Evolutionary conservation across 2,797 vertebrate species (phyloP), one percentile per base, ranked within the genome.

Genomic region (Thripadectes ignobilis): DNA sequence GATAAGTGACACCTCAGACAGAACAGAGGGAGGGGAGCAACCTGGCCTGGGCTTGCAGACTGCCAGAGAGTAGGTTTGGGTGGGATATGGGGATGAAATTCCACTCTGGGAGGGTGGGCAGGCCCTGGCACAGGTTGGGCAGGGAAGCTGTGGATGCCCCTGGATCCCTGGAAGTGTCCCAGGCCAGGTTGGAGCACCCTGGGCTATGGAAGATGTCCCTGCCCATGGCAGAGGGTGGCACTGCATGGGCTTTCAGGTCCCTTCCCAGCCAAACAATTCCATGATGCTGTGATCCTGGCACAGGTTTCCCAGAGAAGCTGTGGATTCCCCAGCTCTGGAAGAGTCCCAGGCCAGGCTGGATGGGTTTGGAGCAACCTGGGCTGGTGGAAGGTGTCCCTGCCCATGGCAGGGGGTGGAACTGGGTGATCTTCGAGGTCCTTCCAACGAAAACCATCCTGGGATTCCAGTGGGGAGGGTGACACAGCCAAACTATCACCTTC

Each of bases 101-200:
- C 1, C 4, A 71, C 6, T 8, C 45, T 46, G 29, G 0, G 24
- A 83, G 51, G 51, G 23, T 18, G 51, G 11, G 2, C 0, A 65
- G 29, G 13, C 7, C 16, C 45, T 65, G 65, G 48, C 24, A 54
- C 23, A n/a, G 29, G 13, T 2, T 69, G 13, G n/a, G 29, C 48
- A 61, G 48, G 46, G 63, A 2, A 63, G 49, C 36, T 75, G 62
- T 26, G 69, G 46, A 34, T 54, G 54, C 46, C 24, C 59, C 61
- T 32, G 29, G 11, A 74, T n/a, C 27, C 41, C 49, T 83, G 65
- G 6, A 0, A 71, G 10, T 23, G 51, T 0, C 3, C 65, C 15
- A 58, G 43, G 38, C n/a, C 65, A 58, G n/a, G 38, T 45, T 13
- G 14, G 32, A 49, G 24, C 36, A 62, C 0, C 15, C 63, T 62